Conservation (phyloP, 2,113 vertebrate species). For the Myanophis thanlyinensis region DNA sequence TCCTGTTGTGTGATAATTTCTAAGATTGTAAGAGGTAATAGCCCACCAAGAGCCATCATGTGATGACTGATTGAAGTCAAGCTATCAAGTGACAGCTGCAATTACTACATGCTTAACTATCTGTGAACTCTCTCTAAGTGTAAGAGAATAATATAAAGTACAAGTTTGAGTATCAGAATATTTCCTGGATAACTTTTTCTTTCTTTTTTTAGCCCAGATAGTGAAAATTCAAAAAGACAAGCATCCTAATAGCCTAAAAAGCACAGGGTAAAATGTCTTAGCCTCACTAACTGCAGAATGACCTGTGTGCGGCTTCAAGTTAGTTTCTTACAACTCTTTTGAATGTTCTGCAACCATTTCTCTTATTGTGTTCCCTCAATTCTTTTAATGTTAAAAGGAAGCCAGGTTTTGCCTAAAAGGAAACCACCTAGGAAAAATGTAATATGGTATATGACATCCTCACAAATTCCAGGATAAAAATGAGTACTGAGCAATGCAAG, state of each 20-base stretch:
- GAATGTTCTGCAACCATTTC: conserved; percentile 8
- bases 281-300: conserved; percentile 1
- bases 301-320: conserved; percentile 7
- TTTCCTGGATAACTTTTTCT: background rate
- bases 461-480: background rate
- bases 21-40: background rate
- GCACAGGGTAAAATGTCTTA: conserved; percentile 12
- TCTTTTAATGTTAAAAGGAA: background rate
- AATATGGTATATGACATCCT: background rate
- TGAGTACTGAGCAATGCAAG: background rate
- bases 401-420: background rate
- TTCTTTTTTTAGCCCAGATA: accelerated
- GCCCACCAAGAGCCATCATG: background rate
- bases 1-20: background rate
- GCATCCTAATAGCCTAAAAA: conserved; percentile 10
- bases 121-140: background rate
- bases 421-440: background rate
- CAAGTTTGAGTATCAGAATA: background rate
- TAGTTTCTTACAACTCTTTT: conserved; percentile 10
- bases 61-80: background rate
- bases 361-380: background rate
- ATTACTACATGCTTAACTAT: background rate
- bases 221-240: background rate
- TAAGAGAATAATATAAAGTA: background rate
- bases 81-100: background rate